phyloP scores from a whole-genome alignment of 1,140 invertebrate genomes.

The Euwallacea similis region DNA sequence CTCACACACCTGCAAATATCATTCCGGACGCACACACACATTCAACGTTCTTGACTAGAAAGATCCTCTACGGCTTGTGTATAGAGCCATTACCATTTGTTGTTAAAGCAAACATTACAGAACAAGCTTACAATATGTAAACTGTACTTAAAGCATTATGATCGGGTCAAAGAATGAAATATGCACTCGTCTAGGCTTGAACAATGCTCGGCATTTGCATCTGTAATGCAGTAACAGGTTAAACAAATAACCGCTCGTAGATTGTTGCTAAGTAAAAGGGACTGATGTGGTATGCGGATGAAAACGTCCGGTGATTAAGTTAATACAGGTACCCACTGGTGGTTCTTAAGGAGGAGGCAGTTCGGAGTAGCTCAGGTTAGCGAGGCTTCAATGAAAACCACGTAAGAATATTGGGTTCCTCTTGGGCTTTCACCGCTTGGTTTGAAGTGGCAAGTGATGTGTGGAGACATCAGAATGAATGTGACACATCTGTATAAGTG shows the following conservation, averaged over 20 bases:
- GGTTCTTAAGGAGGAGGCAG: no score
- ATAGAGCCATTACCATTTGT: constrained; percentile 26
- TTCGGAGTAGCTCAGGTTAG: no score
- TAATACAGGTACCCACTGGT: no score
- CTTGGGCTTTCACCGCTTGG: no score
- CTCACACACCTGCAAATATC: no score
- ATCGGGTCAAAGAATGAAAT: constrained; percentile 17
- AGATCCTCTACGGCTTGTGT: constrained; percentile 8
- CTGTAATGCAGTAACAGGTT: neutral
- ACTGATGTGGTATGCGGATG: no score
- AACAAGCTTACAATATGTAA: constrained; percentile 17
- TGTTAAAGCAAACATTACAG: constrained; percentile 14
- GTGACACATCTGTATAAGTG: no score
- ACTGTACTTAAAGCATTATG: constrained; percentile 22
- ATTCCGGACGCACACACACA: neutral
- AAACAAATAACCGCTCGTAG: neutral
- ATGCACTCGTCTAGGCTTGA: constrained; percentile 2
- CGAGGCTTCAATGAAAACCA: no score
- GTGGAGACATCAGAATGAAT: no score
- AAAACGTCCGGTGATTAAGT: no score
- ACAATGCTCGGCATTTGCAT: constrained; percentile 14
- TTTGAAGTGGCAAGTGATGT: no score
- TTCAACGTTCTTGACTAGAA: constrained; percentile 9
- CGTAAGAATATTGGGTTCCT: no score
- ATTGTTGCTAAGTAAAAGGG: constrained; percentile 8